These are phyloP conservation scores for Darevskia mixta DNA, from an alignment of 2,797 vertebrate genomes.

Conservation along the genomic window DNA sequence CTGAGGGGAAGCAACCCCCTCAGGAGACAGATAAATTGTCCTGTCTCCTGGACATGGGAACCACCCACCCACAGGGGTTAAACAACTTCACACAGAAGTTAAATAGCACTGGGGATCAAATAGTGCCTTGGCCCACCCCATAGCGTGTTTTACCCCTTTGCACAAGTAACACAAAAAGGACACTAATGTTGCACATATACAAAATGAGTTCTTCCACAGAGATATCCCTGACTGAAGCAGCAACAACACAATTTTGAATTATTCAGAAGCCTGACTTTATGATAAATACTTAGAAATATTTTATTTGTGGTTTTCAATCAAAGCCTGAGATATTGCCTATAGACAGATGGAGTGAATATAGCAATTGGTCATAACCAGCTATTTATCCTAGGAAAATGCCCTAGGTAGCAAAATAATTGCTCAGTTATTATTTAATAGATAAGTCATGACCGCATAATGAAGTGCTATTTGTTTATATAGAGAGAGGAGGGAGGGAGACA, in stretches of 20 bases:
- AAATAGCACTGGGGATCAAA: no score
- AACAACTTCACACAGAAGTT: no score
- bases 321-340: constrained; percentile 22
- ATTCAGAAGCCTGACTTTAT: constrained; percentile 12
- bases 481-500: no score
- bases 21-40: no score
- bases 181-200: neutral
- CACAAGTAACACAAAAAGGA: no score
- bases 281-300: constrained; percentile 10
- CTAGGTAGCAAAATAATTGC: constrained; percentile 49
- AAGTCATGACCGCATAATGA: constrained; percentile 30
- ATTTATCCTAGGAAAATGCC: constrained; percentile 58
- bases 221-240: neutral
- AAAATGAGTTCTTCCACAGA: neutral
- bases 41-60: no score
- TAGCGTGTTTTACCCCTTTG: no score
- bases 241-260: neutral
- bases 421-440: constrained; percentile 64
- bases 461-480: neutral
- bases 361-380: constrained; percentile 47
- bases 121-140: no score
- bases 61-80: no score
- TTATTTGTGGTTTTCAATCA: constrained; percentile 27
- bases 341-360: constrained; percentile 45
- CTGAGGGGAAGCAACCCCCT: no score